Evolutionary conservation across 1,140 invertebrate genomes (phyloP), one percentile per base, ranked within the genome.

Genomic region (Trachymyrmex cornetzi): DNA sequence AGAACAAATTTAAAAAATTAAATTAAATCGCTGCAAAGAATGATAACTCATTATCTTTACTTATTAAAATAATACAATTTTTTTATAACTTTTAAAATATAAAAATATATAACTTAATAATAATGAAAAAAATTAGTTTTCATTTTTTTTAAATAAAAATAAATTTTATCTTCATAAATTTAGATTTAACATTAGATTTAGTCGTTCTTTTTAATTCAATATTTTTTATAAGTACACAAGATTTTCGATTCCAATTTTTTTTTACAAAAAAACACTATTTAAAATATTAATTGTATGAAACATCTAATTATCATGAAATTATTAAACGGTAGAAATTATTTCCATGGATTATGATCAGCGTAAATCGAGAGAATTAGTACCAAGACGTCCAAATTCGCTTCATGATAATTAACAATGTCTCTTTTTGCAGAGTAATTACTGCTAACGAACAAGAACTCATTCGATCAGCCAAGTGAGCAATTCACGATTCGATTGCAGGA

Each of bases 381-480:
- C 53, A 61, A 34, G 34, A 44, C 7, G 16, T 1, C n/a, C 57
- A 50, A 77, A 72, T 64, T 59, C 44, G 55, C 48, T 57, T 30
- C 30, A 55, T 12, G 22, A 27, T 89, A 82, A 89, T 88, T 89
- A 88, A 88, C 88, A 77, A 77, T 75, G 84, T 55, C 84, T 63
- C 24, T 86, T 87, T 59, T 87, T 84, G 50, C 63, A 12, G 38
- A 48, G 22, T 11, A 34, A 59, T 59, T 57, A 48, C 38, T 50
- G 59, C 59, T 87, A 82, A 88, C 77, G 87, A 87, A 85, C 87
- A 87, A 88, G 75, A 88, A 88, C 48, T 59, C n/a, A 63, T 27
- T 50, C 55, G 57, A 72, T 86, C 64, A 38, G 63, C 11, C 9
- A 16, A 74, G 5, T 24, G 44, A 53, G 24, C 48, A 48, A 81